Base-by-base conservation (phyloP, 2,888 invertebrate species). In the Zaprionus lineosus region DNA sequence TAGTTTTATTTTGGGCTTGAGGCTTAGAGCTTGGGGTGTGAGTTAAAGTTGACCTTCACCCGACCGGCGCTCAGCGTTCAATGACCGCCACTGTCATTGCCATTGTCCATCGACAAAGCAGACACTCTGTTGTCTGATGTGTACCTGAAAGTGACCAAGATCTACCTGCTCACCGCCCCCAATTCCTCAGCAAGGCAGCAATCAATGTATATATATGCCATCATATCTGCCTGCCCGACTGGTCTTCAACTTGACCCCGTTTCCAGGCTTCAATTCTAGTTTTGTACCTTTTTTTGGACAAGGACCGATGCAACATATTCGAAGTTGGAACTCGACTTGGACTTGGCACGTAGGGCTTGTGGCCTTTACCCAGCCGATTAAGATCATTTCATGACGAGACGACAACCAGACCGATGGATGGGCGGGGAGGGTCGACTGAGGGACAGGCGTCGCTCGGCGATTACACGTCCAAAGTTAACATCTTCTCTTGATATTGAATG, bases 191-290 rank as follows among this genome's bases (percentile, higher is more conserved):
- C 31, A 31, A 11, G n/a, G n/a, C 24, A 24, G 21, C 21, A 21
- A 5, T 21, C 3, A 21, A 3, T 24, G 4, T 8, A 4, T n/a
- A 4, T 24, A n/a, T n/a, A n/a, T n/a, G n/a, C n/a, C n/a, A n/a
- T n/a, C n/a, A n/a, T 1, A 3, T 1, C 29, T 12, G 15, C 19
- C 9, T 28, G n/a, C 16, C n/a, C 5, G 52, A 9, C 36, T 43
- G 62, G 57, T 61, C 72, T 78, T 82, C 58, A 78, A 75, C 77
- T 77, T 78, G 83, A 79, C 83, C 83, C 16, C 53, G 66, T 67
- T 76, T 26, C 1, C 18, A 9, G 33, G 33, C 36, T 46, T 52
- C 9, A 36, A 40, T 34, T 52, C 33, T 26, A 33, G 31, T 44
- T 51, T 24, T 14, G 40, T 37, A 36, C 46, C 12, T 5, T 1